A percentile compares a stretch with the other conserved stretches of the same genome.
Conservation (phyloP, 2,888 invertebrate genomes). For the Oscheius myriophilus region DNA sequence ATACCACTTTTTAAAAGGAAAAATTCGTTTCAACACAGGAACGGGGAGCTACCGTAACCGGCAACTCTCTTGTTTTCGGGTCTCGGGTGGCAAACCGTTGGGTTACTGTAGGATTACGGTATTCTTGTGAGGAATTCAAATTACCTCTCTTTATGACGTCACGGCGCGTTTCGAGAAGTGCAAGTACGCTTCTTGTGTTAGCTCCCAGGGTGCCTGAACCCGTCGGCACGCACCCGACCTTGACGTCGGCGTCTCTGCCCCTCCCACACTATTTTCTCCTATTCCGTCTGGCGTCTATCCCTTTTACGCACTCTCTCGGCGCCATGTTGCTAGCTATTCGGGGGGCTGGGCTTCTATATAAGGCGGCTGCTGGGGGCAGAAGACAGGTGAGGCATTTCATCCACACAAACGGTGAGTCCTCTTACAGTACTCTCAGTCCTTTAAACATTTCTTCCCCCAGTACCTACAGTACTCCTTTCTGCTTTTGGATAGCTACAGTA, state of each 20-base stretch:
- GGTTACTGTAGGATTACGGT: no score
- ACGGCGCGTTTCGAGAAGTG: no score
- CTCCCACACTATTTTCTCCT: neutral
- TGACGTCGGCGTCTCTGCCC: slow-evolving; percentile 13
- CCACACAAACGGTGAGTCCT: slow-evolving; percentile 42
- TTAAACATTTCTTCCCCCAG: neutral
- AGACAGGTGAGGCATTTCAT: slow-evolving; percentile 52
- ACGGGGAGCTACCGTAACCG: no score
- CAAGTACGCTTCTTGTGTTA: neutral
- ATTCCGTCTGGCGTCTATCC: slow-evolving; percentile 10
- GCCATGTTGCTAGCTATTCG: slow-evolving; percentile 29
- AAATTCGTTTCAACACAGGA: no score
- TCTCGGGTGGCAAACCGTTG: no score
- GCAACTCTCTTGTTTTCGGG: no score
- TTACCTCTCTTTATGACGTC: no score
- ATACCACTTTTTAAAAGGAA: no score
- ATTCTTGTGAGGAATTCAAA: no score
- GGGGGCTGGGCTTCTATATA: slow-evolving; percentile 38
- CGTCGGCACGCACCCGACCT: slow-evolving; percentile 20
- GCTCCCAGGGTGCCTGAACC: neutral
- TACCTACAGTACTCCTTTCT: neutral
- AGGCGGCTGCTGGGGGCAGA: slow-evolving; percentile 33
- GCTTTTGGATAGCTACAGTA: neutral
- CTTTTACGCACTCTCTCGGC: slow-evolving; percentile 19
- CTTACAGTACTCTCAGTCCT: slow-evolving; percentile 3